These are phyloP conservation scores for Falco biarmicus DNA, from an alignment of 2,797 vertebrate species.

Conservation along the genomic window DNA sequence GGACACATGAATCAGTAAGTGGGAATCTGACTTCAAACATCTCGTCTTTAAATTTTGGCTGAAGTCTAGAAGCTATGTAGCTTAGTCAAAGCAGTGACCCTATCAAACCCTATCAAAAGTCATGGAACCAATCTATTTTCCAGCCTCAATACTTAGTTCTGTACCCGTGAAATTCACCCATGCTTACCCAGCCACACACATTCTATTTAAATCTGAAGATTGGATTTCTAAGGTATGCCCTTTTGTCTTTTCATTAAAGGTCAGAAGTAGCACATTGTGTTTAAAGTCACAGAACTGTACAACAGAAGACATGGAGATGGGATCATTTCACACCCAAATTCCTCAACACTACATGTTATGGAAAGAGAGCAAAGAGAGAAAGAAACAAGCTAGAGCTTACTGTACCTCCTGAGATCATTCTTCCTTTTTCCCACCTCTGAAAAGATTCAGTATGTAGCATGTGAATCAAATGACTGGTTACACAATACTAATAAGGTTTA, in stretches of 20 bases:
- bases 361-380: neutral
- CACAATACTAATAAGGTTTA: neutral
- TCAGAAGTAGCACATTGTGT: neutral
- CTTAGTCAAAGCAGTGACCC: neutral
- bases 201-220: neutral
- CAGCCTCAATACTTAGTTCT: neutral
- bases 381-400: neutral
- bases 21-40: neutral
- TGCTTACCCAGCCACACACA: neutral
- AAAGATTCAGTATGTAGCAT: neutral
- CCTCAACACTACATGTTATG: neutral
- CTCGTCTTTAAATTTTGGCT: neutral
- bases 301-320: neutral
- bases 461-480: neutral
- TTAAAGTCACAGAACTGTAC: neutral
- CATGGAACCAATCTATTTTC: neutral
- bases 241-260: neutral
- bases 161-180: neutral
- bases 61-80: neutral
- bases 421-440: neutral
- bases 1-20: neutral
- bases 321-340: neutral
- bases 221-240: neutral
- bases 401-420: neutral
- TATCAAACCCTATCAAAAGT: neutral